phyloP scores from a whole-genome alignment of 30 jellyfish, hydroid and myxozoan species.

The Turritopsis dohrnii region DNA sequence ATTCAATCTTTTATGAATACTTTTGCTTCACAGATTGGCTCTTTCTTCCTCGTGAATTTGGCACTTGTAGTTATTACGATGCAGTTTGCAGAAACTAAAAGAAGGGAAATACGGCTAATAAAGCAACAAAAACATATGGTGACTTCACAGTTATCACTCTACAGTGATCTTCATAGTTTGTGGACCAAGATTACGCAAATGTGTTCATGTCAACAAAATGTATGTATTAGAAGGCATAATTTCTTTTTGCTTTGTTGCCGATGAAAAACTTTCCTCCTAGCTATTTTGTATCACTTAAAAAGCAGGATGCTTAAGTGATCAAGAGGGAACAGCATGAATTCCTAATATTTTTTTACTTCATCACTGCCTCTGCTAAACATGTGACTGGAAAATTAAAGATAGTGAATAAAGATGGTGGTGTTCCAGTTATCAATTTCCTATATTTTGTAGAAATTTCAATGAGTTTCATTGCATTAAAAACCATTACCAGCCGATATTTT shows the following conservation, averaged over 20 bases:
- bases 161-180: constrained; percentile 50
- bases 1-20: not conserved
- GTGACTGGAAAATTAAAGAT: too few relatives aligned
- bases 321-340: too few relatives aligned
- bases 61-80: constrained; percentile 87
- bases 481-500: too few relatives aligned
- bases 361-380: too few relatives aligned
- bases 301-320: too few relatives aligned
- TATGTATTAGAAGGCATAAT: not conserved
- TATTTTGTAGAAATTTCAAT: too few relatives aligned
- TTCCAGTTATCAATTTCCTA: too few relatives aligned
- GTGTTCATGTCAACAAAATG: constrained; percentile 3
- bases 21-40: constrained; percentile 67
- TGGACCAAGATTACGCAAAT: constrained; percentile 17
- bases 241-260: too few relatives aligned
- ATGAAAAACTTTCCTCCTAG: not conserved
- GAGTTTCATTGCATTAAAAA: too few relatives aligned
- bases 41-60: constrained; percentile 77
- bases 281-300: too few relatives aligned
- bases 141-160: constrained; percentile 62
- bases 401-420: too few relatives aligned
- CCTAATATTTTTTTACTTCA: too few relatives aligned
- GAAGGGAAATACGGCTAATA: constrained; percentile 74
- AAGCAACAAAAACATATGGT: constrained; percentile 50
- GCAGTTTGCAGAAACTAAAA: constrained; percentile 92